Evolutionary conservation across 2,113 vertebrate genomes (phyloP), one percentile per base, ranked within the genome.

Genomic region (Helogale parvula): DNA sequence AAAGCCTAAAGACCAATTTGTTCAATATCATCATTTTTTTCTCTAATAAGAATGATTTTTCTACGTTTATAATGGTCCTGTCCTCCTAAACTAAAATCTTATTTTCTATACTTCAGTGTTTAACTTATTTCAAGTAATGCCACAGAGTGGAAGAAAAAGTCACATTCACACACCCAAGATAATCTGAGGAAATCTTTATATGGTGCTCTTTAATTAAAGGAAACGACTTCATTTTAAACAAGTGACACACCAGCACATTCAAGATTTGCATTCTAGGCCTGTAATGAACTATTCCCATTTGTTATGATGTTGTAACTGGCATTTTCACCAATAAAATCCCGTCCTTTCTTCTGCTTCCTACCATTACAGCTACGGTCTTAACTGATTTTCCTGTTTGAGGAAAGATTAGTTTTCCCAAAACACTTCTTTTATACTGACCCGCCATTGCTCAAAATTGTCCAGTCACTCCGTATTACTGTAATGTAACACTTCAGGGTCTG

Each of bases 101-200:
- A 68, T 66, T 97, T 95, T 57, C 52, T 84, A n/a, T 88, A 76
- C 63, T 93, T 92, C 83, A 87, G 45, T 41, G 8, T 96, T 90
- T 81, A 88, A 82, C 71, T 15, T 81, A 90, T 92, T 87, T 52
- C 41, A 93, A 90, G 12, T 7, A 89, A 88, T 50, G 25, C 7
- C 35, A 88, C 65, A 88, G 12, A 41, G 2, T 63, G 29, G 7
- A 80, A 23, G 82, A 27, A 88, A 80, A 72, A 12, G 74, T 57
- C 60, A n/a, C 31, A 54, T 15, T 76, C 12, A 45, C 21, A 63
- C 3, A 89, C 5, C 27, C 7, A 38, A 31, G 50, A 27, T 15
- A 87, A 33, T 57, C 31, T 3, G 13, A 14, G 23, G 23, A 88
- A 54, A 68, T 27, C 68, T 80, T 79, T 80, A 47, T 10, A 80